A percentile compares a stretch with the other conserved stretches of the same genome.
phyloP scores from a whole-genome alignment of 2,797 vertebrate species.

The Enteromius treurensis region DNA sequence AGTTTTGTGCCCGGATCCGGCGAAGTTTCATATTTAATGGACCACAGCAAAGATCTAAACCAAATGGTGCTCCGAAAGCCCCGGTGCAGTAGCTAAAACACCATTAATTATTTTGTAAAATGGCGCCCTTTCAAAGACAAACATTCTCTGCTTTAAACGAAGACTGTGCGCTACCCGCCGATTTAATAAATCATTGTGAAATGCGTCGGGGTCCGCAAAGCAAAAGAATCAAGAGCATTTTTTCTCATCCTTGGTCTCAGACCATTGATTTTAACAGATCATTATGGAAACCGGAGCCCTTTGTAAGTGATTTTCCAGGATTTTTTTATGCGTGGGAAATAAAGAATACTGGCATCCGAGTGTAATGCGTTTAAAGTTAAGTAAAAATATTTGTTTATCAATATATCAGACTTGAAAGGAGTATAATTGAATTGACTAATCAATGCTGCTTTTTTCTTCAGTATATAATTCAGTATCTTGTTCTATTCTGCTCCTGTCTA shows the following conservation, averaged over 20 bases:
- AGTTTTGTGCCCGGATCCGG: slow-evolving; percentile 48
- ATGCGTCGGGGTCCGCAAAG: slow-evolving; percentile 44
- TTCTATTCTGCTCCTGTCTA: background rate
- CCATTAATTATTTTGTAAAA: slow-evolving; percentile 58
- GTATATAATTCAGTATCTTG: slow-evolving; percentile 27
- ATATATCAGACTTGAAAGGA: slow-evolving; percentile 47
- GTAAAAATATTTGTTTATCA: slow-evolving; percentile 45
- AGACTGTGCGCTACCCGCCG: slow-evolving; percentile 38
- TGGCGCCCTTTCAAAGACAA: slow-evolving; percentile 49
- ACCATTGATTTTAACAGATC: slow-evolving; percentile 56
- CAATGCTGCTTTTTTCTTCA: slow-evolving; percentile 42
- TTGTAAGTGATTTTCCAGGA: slow-evolving; percentile 42
- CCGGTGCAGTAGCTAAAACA: slow-evolving; percentile 58
- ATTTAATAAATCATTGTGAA: slow-evolving; percentile 53
- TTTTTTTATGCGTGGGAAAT: slow-evolving; percentile 45
- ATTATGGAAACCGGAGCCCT: slow-evolving; percentile 27
- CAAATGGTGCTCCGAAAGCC: slow-evolving; percentile 38
- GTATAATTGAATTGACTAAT: slow-evolving; percentile 49
- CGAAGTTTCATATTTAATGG: slow-evolving; percentile 54
- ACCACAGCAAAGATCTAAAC: slow-evolving; percentile 44
- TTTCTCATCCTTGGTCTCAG: slow-evolving; percentile 48
- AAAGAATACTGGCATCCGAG: slow-evolving; percentile 40
- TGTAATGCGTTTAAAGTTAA: slow-evolving; percentile 48
- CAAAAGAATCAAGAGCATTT: slow-evolving; percentile 37
- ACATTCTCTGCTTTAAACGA: slow-evolving; percentile 47